Evolutionary conservation across 1,140 invertebrate genomes (phyloP).

Genomic region (Penaeus vannamei): DNA sequence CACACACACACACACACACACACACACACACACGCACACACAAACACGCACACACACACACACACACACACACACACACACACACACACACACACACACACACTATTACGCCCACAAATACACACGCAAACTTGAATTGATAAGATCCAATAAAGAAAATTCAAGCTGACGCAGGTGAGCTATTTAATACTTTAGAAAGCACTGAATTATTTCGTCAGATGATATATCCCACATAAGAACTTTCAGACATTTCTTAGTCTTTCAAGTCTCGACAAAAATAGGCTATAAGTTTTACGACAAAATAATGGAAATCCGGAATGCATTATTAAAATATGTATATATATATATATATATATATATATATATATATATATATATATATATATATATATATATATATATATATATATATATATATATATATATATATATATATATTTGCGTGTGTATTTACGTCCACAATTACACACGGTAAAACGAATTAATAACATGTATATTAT

Average conservation of each 20-base stretch:
- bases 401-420: conserved; percentile 33
- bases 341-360: conserved; percentile 11
- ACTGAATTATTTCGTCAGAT: no score
- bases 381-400: conserved; percentile 21
- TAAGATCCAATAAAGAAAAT: no score
- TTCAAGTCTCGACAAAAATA: no score
- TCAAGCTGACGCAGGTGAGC: no score
- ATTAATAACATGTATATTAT: neutral
- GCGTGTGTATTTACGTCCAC: neutral
- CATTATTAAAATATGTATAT: neutral
- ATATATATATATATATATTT: conserved; percentile 30
- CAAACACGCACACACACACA: conserved; percentile 22
- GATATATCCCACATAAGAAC: neutral
- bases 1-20: neutral
- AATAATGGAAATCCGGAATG: no score
- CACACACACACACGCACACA: no score
- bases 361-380: conserved; percentile 19
- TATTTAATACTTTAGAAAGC: neutral
- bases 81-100: no score
- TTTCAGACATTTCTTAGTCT: neutral
- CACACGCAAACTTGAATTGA: neutral
- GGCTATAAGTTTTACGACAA: no score
- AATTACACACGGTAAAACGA: neutral
- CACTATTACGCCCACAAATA: neutral
- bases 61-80: conserved; percentile 20